Base-by-base conservation (phyloP, 2,113 vertebrate species). In the Strix uralensis region DNA sequence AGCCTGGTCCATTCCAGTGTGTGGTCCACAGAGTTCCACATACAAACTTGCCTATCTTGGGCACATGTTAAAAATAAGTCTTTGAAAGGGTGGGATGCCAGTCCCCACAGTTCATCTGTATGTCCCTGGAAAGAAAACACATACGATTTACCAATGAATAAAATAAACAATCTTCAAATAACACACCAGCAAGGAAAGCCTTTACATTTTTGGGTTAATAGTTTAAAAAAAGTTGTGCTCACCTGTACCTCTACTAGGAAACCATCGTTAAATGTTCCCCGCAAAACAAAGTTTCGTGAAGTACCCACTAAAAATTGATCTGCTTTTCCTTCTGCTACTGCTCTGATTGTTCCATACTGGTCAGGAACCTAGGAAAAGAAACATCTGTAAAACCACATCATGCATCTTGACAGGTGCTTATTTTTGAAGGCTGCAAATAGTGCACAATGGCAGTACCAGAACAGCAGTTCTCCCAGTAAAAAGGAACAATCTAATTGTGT, bases 61-160 rank as follows among this genome's bases (percentile, higher is more conserved):
- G 99, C 99, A 87, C 99, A 99, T 1, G 98, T 99, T 97, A 99
- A 98, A 88, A 99, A 99, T 92, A 99, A 91, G 25, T 99, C 98
- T 96, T 98, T 99, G 98, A 99, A 99, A 13, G 99, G 99, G 96
- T 99, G 99, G 55, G 99, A 98, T 38, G 99, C 99, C 95, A 99
- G 95, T 92, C 99, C 99, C 99, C 99, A 99, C 70, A 99, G 98
- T 94, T 99, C 99, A 80, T 99, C 99, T 42, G 99, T 99, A 98
- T 99, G 99, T 87, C 99, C 99, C 99, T 99, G 94, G 34, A 95
- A 96, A 93, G 52, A 97, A 97, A 95, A 22, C 4, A 79, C 14
- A 36, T 5, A 17, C 4, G 11, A 92, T 54, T 95, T 73, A 85
- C 77, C 11, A 67, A 52, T 1, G 0, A 58, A 89, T 42, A 72